Percentiles rank a stretch among this genome's conserved stretches.
Conservation (phyloP, 2,888 invertebrate genomes). For the Crossocerus cetratus region DNA sequence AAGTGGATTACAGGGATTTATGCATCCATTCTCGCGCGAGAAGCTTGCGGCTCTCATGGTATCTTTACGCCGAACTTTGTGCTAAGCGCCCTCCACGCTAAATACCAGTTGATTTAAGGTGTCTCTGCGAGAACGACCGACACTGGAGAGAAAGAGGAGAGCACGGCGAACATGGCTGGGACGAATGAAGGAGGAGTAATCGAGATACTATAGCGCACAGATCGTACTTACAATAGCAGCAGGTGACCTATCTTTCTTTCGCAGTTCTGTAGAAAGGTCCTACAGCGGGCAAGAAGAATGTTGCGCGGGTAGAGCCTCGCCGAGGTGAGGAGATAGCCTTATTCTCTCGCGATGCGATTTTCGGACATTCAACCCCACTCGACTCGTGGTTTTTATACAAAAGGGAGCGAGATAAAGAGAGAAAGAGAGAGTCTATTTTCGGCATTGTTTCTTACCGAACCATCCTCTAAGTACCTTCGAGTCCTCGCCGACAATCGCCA, state of each 20-base stretch:
- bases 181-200: background rate
- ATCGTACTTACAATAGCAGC: conserved; percentile 1
- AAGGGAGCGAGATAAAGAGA: too few species aligned
- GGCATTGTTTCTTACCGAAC: background rate
- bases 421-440: conserved; percentile 2
- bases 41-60: too few species aligned
- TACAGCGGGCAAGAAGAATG: background rate
- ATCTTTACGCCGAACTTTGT: too few species aligned
- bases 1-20: too few species aligned
- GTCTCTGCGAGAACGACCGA: too few species aligned
- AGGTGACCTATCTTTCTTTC: background rate
- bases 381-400: background rate
- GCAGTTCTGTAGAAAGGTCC: background rate
- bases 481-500: background rate
- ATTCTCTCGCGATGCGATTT: conserved; percentile 3
- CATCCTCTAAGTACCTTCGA: background rate
- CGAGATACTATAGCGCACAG: background rate
- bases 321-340: background rate
- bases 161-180: too few species aligned
- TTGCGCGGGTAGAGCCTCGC: background rate
- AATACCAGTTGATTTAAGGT: background rate
- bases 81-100: background rate
- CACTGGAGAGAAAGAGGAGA: too few species aligned
- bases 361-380: background rate
- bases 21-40: too few species aligned